These are phyloP conservation scores for Nesidiocoris tenuis DNA, from an alignment of 2,888 invertebrate species.

Conservation along the genomic window DNA sequence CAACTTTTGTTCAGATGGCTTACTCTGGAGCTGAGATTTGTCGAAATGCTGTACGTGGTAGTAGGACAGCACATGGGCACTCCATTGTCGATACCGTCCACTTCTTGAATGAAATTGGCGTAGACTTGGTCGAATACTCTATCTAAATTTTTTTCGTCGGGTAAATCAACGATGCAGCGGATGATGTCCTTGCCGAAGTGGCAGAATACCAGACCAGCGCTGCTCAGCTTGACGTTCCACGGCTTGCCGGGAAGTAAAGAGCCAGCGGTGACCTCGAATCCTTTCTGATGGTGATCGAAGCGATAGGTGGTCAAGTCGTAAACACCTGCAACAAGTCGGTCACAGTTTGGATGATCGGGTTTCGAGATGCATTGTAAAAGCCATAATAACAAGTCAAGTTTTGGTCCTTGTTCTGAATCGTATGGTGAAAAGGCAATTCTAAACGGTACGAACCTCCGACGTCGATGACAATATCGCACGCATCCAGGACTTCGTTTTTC, in stretches of 20 bases:
- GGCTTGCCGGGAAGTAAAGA: slow-evolving; percentile 61
- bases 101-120: slow-evolving; percentile 82
- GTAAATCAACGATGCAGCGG: slow-evolving; percentile 59
- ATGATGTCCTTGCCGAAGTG: slow-evolving; percentile 85
- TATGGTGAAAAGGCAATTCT: too few relatives aligned
- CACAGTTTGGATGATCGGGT: too few relatives aligned
- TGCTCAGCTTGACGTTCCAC: slow-evolving; percentile 73
- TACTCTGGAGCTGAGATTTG: slow-evolving; percentile 75
- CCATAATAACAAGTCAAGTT: too few relatives aligned
- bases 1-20: slow-evolving; percentile 85
- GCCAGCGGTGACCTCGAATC: slow-evolving; percentile 68
- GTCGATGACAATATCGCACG: slow-evolving; percentile 92
- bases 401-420: too few relatives aligned
- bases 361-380: too few relatives aligned
- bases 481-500: slow-evolving; percentile 62
- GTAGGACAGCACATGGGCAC: slow-evolving; percentile 74
- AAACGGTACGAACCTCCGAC: slow-evolving; percentile 88
- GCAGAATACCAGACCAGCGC: slow-evolving; percentile 89
- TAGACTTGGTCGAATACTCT: slow-evolving; percentile 73
- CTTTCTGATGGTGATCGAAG: slow-evolving; percentile 92
- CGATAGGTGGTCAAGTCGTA: slow-evolving; percentile 74
- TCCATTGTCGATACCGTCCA: slow-evolving; percentile 98
- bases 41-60: slow-evolving; percentile 67
- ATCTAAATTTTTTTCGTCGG: slow-evolving; percentile 59
- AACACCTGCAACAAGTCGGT: slow-evolving; percentile 89